Evolutionary conservation across 2,113 vertebrate genomes (phyloP).

Genomic region (Gobius niger): DNA sequence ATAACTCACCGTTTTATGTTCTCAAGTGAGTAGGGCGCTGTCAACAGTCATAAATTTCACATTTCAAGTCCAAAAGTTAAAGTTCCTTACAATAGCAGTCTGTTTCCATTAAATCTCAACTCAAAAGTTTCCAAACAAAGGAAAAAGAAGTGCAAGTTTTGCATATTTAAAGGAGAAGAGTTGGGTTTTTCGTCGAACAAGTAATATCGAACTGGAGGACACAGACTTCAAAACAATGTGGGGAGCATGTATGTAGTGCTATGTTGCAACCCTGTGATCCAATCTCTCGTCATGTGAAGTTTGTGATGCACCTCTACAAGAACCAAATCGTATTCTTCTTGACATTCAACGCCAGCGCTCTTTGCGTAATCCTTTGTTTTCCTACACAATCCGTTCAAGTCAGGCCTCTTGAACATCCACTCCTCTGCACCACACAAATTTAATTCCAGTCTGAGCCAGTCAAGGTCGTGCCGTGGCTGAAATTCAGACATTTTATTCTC

Average conservation of each 20-base stretch:
- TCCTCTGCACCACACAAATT: conserved; percentile 50
- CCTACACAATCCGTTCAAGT: conserved; percentile 47
- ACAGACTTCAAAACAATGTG: too few relatives aligned
- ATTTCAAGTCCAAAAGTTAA: background rate
- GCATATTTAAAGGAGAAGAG: too few relatives aligned
- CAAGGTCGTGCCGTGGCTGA: conserved; percentile 60
- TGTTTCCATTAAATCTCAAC: background rate
- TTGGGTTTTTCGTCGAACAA: too few relatives aligned
- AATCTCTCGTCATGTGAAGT: too few relatives aligned
- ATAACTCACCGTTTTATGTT: conserved; percentile 37
- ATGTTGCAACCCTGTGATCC: too few relatives aligned
- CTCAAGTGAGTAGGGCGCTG: background rate
- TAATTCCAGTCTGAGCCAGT: conserved; percentile 54
- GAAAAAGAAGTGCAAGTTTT: background rate
- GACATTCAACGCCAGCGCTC: conserved; percentile 42
- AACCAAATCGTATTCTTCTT: conserved; percentile 14
- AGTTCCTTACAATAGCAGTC: background rate
- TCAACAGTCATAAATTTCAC: background rate
- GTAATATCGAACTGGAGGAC: too few relatives aligned
- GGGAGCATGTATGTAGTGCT: too few relatives aligned
- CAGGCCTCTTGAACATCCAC: conserved; percentile 40
- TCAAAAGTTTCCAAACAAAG: background rate
- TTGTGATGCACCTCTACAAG: conserved; percentile 9
- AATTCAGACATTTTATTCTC: conserved; percentile 61
- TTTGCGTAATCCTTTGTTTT: conserved; percentile 45